Evolutionary conservation across 2,888 invertebrate species (phyloP), one percentile per base, ranked within the genome.

Genomic region (Cataglyphis cursor): DNA sequence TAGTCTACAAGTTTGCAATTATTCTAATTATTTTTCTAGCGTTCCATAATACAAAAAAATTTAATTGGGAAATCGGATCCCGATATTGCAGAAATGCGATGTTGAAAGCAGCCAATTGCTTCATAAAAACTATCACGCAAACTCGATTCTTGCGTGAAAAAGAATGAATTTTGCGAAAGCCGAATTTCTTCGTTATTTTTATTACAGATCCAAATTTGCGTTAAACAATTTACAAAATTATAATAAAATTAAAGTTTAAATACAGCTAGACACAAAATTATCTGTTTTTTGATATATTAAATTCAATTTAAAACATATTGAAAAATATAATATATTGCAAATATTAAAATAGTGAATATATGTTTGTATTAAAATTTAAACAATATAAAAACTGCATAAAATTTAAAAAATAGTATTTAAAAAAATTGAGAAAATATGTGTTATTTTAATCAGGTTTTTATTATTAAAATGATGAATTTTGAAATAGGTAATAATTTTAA

Each of bases 41-140:
- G 18, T 15, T 65, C 21, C 10, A 15, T 65, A 44, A 12, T 38
- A 21, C 15, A 35, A 38, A 64, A 12, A 65, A 65, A 64, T 41
- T 0, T 15, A 21, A 44, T 66, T 66, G 65, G 18, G 65, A 66
- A 44, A 65, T 65, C 41, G 35, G 15, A 65, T 24, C 15, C 24
- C 9, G 15, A 2, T 41, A 66, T 5, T 18, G 21, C 15, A 51
- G 31, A 70, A 68, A 35, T 44, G 15, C 10, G 4, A 70, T 38
- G 54, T 72, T 35, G 54, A 54, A 72, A 72, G 54, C 54, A 70
- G 4, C 21, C 54, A 54, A 54, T 54, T 38, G 1, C 35, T 70
- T 3, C 35, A 18, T 35, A 35, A 35, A 35, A 21, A 54, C 3
- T 21, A 21, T 72, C 70, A 72, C 54, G 54, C 70, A 10, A 54